Evolutionary conservation across 2,888 invertebrate species (phyloP), one percentile per base, ranked within the genome.

Genomic region (Drosophila yooni): DNA sequence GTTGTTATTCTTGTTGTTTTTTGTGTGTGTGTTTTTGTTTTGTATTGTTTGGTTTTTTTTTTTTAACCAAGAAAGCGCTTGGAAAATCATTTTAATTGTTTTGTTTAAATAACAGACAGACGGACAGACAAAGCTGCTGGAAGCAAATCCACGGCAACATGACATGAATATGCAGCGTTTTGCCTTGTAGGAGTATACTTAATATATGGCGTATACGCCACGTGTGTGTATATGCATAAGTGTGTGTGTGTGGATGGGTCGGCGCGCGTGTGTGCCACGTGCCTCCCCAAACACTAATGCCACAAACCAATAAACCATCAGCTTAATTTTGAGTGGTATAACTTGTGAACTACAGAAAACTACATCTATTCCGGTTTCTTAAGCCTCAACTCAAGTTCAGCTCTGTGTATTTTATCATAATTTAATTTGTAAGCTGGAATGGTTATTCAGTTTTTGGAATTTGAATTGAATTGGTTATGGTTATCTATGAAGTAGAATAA

Each of bases 161-260:
- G 70, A 40, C 53, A 43, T 21, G 27, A 67, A 31, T 58, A 74
- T 53, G 40, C 65, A 51, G n/a, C n/a, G n/a, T n/a, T n/a, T n/a
- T n/a, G n/a, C n/a, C n/a, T n/a, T n/a, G n/a, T n/a, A n/a, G 84
- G 91, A 89, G 91, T 87, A 89, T 87, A 81, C 88, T 85, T 90
- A 81, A 86, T 90, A 87, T 80, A 83, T 86, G 56, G 64, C 75
- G 66, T 59, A 80, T 73, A 73, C 72, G 83, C 58, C 70, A 60
- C 70, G 63, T 82, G 67, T 73, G 68, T 52, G 66, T 52, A 43
- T 38, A 11, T 34, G 36, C 29, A 43, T 70, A n/a, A 43, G 56
- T 65, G 13, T 61, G 6, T 29, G 29, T 29, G 29, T 38, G 4
- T 33, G 57, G 38, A 40, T 54, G 46, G 46, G 50, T 61, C 72